Conservation (phyloP, 2,888 invertebrate genomes). For the Spialia ferax region DNA sequence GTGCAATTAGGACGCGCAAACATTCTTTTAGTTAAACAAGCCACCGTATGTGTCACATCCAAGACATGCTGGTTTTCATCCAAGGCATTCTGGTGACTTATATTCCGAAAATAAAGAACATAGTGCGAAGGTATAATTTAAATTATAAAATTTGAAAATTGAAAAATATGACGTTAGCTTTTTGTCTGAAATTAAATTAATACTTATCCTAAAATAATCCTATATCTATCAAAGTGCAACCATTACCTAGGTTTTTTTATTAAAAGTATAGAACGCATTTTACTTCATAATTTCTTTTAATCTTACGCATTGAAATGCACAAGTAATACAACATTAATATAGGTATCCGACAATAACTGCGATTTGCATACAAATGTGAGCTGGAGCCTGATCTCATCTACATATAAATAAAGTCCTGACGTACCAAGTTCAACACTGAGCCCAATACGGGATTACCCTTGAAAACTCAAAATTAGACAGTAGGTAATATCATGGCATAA, state of each 20-base stretch:
- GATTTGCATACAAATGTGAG: conserved; percentile 51
- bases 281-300: conserved; percentile 19
- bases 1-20: conserved; percentile 64
- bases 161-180: too few relatives aligned
- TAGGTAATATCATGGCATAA: not conserved
- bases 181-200: too few relatives aligned
- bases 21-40: conserved; percentile 58
- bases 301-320: conserved; percentile 46
- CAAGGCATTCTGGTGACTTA: conserved; percentile 18
- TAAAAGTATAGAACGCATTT: conserved; percentile 3
- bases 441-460: conserved; percentile 43
- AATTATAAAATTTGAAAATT: too few relatives aligned
- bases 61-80: too few relatives aligned
- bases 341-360: conserved; percentile 42
- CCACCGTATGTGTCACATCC: conserved; percentile 55
- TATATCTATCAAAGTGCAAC: too few relatives aligned
- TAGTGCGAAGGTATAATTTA: too few relatives aligned
- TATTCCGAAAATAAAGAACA: not conserved
- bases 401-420: conserved; percentile 50
- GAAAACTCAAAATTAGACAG: conserved; percentile 42
- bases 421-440: conserved; percentile 45
- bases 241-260: too few relatives aligned
- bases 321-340: conserved; percentile 41
- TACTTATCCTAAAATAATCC: too few relatives aligned
- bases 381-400: conserved; percentile 47